phyloP scores from a whole-genome alignment of 2,888 invertebrate genomes.

The Augochlorella aurata region DNA sequence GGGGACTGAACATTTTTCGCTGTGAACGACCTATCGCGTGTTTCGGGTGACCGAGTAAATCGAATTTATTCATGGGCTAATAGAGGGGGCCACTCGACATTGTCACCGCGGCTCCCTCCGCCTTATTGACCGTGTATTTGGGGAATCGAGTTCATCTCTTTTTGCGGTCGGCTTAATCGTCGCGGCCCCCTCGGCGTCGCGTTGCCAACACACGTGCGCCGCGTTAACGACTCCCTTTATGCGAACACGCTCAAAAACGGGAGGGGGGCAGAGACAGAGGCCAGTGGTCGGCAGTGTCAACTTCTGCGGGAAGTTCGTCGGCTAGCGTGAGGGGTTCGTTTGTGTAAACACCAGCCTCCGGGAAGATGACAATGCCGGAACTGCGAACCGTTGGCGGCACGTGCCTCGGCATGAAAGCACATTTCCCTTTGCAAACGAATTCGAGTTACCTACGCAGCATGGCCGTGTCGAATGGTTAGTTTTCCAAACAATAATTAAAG shows the following conservation, averaged over 20 bases:
- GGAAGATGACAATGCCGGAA: constrained; percentile 52
- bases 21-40: not conserved
- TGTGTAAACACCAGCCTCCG: constrained; percentile 51
- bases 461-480: not conserved
- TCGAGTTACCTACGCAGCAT: not conserved
- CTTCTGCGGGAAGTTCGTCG: constrained; percentile 24
- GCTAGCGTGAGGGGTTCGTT: constrained; percentile 19
- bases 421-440: constrained; percentile 22
- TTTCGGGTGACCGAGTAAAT: constrained; percentile 16
- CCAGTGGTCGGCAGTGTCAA: constrained; percentile 34
- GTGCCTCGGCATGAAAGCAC: constrained; percentile 28
- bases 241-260: constrained; percentile 24
- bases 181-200: constrained; percentile 26
- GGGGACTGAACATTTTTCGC: not conserved
- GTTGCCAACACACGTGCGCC: constrained; percentile 53
- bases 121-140: constrained; percentile 26
- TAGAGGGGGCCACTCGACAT: constrained; percentile 26
- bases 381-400: constrained; percentile 36
- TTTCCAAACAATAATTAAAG: constrained; percentile 26
- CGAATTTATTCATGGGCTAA: constrained; percentile 44
- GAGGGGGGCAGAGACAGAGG: not conserved
- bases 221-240: constrained; percentile 55
- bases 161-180: constrained; percentile 60
- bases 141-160: constrained; percentile 42
- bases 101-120: constrained; percentile 26